These are phyloP conservation scores for Megalonaias nervosa DNA, from an alignment of 1,140 invertebrate genomes.

Conservation along the genomic window DNA sequence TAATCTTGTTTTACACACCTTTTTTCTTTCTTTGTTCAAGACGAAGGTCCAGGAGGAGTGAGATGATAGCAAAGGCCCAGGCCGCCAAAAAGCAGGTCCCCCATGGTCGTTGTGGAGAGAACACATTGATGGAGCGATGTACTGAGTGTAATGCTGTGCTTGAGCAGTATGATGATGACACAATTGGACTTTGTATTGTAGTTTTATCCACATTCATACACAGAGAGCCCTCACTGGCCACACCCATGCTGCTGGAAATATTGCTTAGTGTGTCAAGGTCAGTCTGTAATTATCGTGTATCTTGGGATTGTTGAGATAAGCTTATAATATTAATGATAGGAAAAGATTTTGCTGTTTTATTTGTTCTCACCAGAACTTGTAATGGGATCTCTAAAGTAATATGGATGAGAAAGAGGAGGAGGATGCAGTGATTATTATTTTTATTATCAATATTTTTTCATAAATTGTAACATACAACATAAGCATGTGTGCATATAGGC, in stretches of 20 bases:
- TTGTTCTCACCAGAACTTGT: no score
- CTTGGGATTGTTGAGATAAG: no score
- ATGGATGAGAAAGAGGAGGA: no score
- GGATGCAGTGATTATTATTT: no score
- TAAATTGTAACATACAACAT: no score
- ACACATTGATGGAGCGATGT: conserved; percentile 70
- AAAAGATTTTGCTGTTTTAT: no score
- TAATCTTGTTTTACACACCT: no score
- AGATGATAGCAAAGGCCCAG: conserved; percentile 54
- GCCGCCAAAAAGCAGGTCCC: conserved; percentile 48
- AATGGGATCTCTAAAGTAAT: no score
- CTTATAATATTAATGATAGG: no score
- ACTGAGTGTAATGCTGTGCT: conserved; percentile 77
- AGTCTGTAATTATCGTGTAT: conserved; percentile 26
- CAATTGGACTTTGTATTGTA: conserved; percentile 94
- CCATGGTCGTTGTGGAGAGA: conserved; percentile 55
- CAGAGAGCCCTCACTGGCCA: conserved; percentile 92
- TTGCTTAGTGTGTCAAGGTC: conserved; percentile 89
- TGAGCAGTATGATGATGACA: conserved; percentile 98
- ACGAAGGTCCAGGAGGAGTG: conserved; percentile 59
- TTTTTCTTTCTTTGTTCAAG: conserved; percentile 22
- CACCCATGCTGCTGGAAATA: conserved; percentile 93
- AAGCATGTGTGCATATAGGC: no score
- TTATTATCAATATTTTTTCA: no score
- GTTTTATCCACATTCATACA: conserved; percentile 96